These are phyloP conservation scores for Cetonia aurata DNA, from an alignment of 2,888 invertebrate genomes.

Conservation along the genomic window DNA sequence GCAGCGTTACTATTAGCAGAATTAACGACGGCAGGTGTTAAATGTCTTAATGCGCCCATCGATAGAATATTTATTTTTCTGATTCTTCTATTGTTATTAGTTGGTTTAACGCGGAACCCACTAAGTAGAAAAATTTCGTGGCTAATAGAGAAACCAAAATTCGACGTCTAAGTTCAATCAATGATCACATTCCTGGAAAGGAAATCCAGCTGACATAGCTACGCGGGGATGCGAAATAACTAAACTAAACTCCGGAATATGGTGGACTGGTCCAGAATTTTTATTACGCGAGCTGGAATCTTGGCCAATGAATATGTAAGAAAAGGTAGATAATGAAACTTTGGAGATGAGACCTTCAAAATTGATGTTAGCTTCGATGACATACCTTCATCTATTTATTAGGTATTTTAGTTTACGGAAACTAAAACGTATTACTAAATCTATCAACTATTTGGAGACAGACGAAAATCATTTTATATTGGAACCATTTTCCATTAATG, in stretches of 20 bases:
- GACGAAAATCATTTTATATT: no score
- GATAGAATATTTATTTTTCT: slow-evolving; percentile 5
- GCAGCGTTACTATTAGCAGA: slow-evolving; percentile 30
- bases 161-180: background rate
- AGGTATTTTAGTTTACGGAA: no score
- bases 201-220: slow-evolving; percentile 15
- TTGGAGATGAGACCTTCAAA: no score
- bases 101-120: slow-evolving; percentile 22
- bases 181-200: slow-evolving; percentile 17
- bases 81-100: slow-evolving; percentile 5
- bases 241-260: background rate
- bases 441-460: no score
- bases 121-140: slow-evolving; percentile 19
- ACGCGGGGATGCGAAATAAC: slow-evolving; percentile 18
- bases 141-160: slow-evolving; percentile 22
- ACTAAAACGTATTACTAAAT: no score
- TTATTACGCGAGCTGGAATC: background rate
- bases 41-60: slow-evolving; percentile 4
- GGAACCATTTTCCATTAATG: no score
- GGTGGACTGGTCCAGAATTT: slow-evolving; percentile 10
- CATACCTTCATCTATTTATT: no score
- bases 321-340: no score
- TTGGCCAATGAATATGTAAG: no score
- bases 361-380: no score
- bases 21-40: slow-evolving; percentile 1